These are phyloP conservation scores for Abscondita cerata DNA, from an alignment of 2,888 invertebrate genomes.

Conservation along the genomic window DNA sequence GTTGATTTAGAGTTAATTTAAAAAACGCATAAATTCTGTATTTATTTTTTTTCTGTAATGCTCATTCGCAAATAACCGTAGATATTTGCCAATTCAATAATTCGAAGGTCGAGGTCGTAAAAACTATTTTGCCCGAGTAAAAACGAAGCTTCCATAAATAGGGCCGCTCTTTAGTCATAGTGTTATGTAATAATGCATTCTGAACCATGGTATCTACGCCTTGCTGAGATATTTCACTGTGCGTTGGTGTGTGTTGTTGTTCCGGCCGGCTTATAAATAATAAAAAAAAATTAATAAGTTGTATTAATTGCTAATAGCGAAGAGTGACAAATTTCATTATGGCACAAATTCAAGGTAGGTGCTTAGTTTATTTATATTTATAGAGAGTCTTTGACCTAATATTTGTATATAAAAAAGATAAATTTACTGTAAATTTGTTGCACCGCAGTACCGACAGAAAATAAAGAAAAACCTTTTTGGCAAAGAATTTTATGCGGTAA, in stretches of 20 bases:
- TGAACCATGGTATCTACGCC: conserved; percentile 25
- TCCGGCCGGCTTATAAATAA: conserved; percentile 29
- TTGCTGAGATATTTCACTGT: conserved; percentile 24
- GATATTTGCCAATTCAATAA: conserved; percentile 3
- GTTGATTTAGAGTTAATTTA: too few species aligned
- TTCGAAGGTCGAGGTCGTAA: not conserved
- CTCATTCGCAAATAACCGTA: too few species aligned
- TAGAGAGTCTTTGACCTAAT: not conserved
- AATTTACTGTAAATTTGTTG: too few species aligned
- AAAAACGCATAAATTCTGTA: too few species aligned
- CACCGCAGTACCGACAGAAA: too few species aligned
- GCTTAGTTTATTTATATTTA: not conserved
- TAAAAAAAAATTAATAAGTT: not conserved
- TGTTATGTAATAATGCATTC: conserved; percentile 24
- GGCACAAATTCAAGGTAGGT: conserved; percentile 24
- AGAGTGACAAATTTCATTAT: conserved; percentile 17
- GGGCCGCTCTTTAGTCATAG: conserved; percentile 21
- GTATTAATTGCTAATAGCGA: not conserved
- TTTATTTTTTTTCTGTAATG: too few species aligned
- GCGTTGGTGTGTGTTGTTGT: conserved; percentile 27
- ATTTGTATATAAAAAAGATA: not conserved
- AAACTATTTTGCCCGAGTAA: not conserved
- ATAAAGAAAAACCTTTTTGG: too few species aligned
- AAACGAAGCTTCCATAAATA: not conserved
- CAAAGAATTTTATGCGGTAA: too few species aligned